Conservation (phyloP, 2,113 vertebrate genomes). For the Mastomys coucha region DNA sequence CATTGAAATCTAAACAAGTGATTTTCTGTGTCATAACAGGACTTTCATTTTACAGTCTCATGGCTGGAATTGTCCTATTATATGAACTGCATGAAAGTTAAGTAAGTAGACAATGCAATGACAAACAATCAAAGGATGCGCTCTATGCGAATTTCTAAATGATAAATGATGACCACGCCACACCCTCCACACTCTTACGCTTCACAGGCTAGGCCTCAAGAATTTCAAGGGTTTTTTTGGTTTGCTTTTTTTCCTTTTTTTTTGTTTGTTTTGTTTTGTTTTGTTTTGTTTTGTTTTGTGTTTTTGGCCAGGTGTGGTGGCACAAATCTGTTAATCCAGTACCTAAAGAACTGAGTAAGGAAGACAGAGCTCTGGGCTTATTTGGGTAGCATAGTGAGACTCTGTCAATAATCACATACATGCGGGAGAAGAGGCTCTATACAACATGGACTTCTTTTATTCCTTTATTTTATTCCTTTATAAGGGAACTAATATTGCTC, state of each 20-base stretch:
- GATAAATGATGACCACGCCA: not conserved
- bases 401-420: not conserved
- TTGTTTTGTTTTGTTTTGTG: no score
- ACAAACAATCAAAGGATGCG: not conserved
- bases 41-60: conserved; percentile 37
- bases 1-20: conserved; percentile 62
- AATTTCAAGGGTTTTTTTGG: not conserved
- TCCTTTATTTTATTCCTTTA: not conserved
- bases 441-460: not conserved
- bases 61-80: not conserved
- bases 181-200: not conserved
- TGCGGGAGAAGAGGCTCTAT: not conserved
- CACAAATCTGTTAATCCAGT: not conserved
- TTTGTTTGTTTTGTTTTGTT: no score
- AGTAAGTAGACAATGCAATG: not conserved
- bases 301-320: no score
- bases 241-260: no score
- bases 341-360: no score
- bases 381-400: not conserved
- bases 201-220: not conserved
- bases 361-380: no score
- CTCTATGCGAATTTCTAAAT: not conserved
- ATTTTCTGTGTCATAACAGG: conserved; percentile 53
- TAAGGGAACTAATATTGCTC: not conserved
- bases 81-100: not conserved